Percentiles rank a stretch among this genome's conserved stretches.
Conservation (phyloP, 2,113 vertebrate genomes). For the Butorides virescens region DNA sequence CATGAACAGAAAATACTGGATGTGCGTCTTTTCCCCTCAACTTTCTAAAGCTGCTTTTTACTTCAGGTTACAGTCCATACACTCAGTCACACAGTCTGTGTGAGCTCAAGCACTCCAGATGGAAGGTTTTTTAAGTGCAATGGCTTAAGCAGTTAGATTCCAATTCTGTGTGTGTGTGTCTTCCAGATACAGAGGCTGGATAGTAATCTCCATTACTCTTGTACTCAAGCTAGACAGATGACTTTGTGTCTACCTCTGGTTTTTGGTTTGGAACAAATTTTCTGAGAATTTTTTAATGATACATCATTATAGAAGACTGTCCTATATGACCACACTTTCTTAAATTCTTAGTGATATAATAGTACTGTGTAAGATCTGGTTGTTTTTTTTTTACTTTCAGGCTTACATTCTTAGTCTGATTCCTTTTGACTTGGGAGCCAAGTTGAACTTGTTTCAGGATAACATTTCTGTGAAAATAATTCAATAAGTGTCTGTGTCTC, state of each 20-base stretch:
- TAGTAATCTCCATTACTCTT: background rate
- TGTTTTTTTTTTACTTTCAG: background rate
- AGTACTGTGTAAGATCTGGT: background rate
- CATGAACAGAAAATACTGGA: background rate
- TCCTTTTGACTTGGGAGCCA: background rate
- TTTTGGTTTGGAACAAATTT: background rate
- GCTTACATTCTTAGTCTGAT: background rate
- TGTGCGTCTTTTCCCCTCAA: background rate
- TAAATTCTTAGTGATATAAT: background rate
- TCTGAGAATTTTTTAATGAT: background rate
- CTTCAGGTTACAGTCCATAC: background rate
- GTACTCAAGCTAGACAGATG: background rate
- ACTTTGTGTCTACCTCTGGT: background rate
- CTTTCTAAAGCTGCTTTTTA: background rate
- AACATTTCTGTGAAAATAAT: background rate
- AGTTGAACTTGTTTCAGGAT: background rate
- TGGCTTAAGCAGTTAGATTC: background rate
- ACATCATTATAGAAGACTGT: background rate
- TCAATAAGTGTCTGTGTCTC: background rate
- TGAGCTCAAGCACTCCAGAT: background rate
- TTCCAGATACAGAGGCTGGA: background rate
- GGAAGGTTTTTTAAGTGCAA: background rate
- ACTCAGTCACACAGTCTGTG: background rate
- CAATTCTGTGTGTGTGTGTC: too few relatives aligned
- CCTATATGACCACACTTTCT: background rate